These are phyloP conservation scores for Phasia obesa DNA, from an alignment of 2,888 invertebrate genomes.

Conservation along the genomic window DNA sequence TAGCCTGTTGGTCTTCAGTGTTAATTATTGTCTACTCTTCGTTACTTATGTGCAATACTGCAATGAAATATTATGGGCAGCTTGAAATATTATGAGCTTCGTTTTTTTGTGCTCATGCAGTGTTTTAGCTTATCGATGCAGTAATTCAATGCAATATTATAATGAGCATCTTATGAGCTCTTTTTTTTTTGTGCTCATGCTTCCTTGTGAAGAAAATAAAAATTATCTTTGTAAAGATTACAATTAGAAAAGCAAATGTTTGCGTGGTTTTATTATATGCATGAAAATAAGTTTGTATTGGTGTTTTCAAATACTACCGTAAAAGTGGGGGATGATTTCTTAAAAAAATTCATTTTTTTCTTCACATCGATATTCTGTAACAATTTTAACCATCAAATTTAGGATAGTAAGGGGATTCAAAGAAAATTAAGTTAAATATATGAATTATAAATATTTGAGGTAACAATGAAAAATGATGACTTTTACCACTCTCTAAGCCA, in stretches of 20 bases:
- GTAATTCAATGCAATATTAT: too few species aligned
- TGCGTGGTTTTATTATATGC: background rate
- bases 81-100: too few species aligned
- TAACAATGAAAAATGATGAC: background rate
- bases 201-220: too few species aligned
- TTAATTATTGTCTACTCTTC: too few species aligned
- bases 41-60: too few species aligned
- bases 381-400: conserved; percentile 37
- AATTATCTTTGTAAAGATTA: background rate
- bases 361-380: conserved; percentile 39
- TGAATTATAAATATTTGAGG: conserved; percentile 16
- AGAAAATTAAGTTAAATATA: conserved; percentile 16
- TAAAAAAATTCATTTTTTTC: background rate
- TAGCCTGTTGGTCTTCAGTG: too few species aligned
- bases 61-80: too few species aligned
- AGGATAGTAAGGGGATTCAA: conserved; percentile 6
- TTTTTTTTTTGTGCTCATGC: too few species aligned
- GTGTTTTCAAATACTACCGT: background rate
- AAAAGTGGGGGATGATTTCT: conserved; percentile 4
- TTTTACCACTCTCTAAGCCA: too few species aligned
- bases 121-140: too few species aligned
- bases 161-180: too few species aligned
- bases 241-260: background rate
- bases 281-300: conserved; percentile 25
- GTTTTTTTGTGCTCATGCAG: too few species aligned